Conservation (phyloP, 2,888 invertebrate genomes). For the Athalia rosae region DNA sequence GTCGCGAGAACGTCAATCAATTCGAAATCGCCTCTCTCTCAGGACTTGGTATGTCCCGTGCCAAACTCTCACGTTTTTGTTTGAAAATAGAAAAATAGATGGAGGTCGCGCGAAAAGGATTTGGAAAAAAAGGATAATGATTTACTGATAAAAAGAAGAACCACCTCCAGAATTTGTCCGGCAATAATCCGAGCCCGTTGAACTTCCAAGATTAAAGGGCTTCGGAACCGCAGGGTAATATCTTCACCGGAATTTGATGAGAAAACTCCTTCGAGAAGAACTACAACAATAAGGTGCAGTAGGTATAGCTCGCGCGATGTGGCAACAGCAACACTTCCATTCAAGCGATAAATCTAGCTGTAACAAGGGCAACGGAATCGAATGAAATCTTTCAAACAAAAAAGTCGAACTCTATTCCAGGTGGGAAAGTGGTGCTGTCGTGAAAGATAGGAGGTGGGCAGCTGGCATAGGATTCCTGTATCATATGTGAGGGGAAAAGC, state of each 20-base stretch:
- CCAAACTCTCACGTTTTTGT: not conserved
- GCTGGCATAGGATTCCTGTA: not conserved
- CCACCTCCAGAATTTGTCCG: not conserved
- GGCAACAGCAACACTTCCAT: conserved; percentile 12
- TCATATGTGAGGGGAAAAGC: not conserved
- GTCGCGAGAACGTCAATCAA: conserved; percentile 31
- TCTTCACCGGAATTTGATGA: conserved; percentile 11
- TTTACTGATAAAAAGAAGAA: not conserved
- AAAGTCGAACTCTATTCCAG: too few species aligned
- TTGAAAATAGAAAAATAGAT: not conserved
- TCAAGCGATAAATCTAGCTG: conserved; percentile 29
- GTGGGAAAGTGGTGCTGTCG: not conserved
- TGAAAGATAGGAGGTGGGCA: not conserved
- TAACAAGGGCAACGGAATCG: not conserved
- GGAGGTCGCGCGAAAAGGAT: too few species aligned
- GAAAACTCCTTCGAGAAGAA: conserved; percentile 14
- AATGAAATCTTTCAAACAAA: conserved; percentile 21
- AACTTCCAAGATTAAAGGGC: not conserved
- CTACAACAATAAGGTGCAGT: not conserved
- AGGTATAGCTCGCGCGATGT: not conserved
- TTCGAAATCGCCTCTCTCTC: conserved; percentile 15
- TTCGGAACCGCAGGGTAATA: not conserved
- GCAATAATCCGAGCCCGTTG: not conserved
- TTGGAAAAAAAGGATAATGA: not conserved
- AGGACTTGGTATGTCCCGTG: not conserved